Base-by-base conservation (phyloP, 2,797 vertebrate genomes). In the Myotis myotis region DNA sequence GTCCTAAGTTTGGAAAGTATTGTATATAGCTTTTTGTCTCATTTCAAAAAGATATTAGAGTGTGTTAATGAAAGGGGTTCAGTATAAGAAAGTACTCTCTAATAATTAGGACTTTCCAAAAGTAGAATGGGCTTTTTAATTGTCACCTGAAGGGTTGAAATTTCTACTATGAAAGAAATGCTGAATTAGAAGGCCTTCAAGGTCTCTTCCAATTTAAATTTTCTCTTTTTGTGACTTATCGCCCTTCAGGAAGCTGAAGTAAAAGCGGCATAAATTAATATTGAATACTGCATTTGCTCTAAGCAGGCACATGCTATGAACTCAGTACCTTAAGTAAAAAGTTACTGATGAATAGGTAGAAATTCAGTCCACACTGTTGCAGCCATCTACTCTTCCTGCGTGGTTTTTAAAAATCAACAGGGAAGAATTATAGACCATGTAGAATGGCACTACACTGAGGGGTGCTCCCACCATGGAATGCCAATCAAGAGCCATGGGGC, bases 181-280 rank as follows among this genome's bases (percentile, higher is more conserved):
- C 57, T 90, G 30, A 93, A 33, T 80, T 89, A 30, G 30, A 93
- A 81, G 87, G 55, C 22, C 30, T 92, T 81, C n/a, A 51, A 80
- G 36, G 7, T 8, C 12, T 87, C 30, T 89, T 94, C 36, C 28
- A 41, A 3, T 72, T 74, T 86, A 87, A 94, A 47, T 72, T 72
- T 22, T 94, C 44, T 86, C 8, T 23, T 47, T 85, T n/a, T 74
- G 49, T 89, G 19, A 30, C 86, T 79, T 74, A 62, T 33, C 17
- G 76, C 23, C 16, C 12, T 11, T 53, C n/a, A 91, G 60, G 47
- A 93, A 95, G 51, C 36, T 85, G 7, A 86, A 76, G 41, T 36
- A 44, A 84, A 75, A 81, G 38, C 78, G 70, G 75, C 83, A 72
- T 55, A 71, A 62, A 36, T 80, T 11, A 72, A 68, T 85, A 12